These are phyloP conservation scores for Athalia rosae DNA, from an alignment of 2,888 invertebrate genomes.

Conservation along the genomic window DNA sequence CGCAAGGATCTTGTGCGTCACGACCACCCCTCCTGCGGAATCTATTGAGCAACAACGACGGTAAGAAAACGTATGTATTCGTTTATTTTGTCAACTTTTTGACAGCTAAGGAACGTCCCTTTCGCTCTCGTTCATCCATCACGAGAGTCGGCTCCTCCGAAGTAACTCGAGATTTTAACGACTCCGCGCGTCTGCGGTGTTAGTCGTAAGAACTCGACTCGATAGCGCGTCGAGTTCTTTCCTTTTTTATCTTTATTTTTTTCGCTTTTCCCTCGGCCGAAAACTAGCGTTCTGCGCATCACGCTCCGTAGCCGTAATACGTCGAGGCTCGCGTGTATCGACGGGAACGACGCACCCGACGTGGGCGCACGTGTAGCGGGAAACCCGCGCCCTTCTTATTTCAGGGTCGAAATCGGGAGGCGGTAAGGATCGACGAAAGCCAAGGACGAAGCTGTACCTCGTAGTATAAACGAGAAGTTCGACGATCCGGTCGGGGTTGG, in stretches of 20 bases:
- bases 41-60: constrained; percentile 38
- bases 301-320: no score
- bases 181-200: neutral
- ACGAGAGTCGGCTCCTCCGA: neutral
- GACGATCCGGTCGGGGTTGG: neutral
- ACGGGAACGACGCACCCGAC: no score
- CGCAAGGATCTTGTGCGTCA: neutral
- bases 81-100: constrained; percentile 38
- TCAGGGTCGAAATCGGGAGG: neutral
- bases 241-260: neutral
- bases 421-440: neutral
- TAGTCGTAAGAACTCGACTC: constrained; percentile 15
- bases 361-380: neutral
- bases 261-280: neutral
- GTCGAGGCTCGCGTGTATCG: no score
- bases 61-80: constrained; percentile 25
- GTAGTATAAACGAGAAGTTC: neutral
- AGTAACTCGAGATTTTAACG: constrained; percentile 43
- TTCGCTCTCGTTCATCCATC: constrained; percentile 18
- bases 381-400: neutral
- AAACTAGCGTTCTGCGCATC: neutral
- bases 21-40: neutral
- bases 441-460: neutral
- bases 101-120: constrained; percentile 2
- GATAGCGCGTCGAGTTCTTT: neutral